Evolutionary conservation across 2,113 vertebrate species (phyloP), one percentile per base, ranked within the genome.

Genomic region (Chloroceryle aenea): DNA sequence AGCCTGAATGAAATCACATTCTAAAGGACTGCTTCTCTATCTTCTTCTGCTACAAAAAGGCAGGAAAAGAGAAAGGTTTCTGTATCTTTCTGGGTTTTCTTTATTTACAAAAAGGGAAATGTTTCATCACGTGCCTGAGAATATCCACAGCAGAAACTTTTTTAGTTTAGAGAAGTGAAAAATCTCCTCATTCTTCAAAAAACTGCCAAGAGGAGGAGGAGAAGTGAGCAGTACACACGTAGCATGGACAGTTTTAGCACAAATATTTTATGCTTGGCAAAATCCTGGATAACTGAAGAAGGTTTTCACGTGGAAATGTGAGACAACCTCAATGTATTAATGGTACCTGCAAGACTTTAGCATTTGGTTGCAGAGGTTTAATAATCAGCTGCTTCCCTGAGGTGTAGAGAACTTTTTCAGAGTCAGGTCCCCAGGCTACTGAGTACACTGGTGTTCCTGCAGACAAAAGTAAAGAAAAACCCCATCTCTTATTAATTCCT

Each of bases 351-450:
- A 99, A 90, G 85, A 99, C 91, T 98, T 99, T 99, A 40, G 99
- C 98, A 64, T 98, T 99, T 90, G 99, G 99, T 84, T 99, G 99
- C 68, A 99, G 98, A 90, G 99, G 99, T 96, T 99, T 99, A 92
- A 99, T 99, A 84, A 99, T 92, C 47, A 99, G 98, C 85, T 99
- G 99, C 93, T 98, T 98, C 81, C 99, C 99, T 90, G 98, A 98
- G 23, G 99, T 99, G 93, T 98, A 99, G 58, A 99, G 99, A 92
- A 99, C 98, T 95, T 99, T 99, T 97, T 99, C 99, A 6, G 99
- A 99, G 96, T 99, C 98, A 29, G 99, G 99, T 82, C 98, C 98
- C 99, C 99, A 99, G 14, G 98, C 98, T 34, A 99, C 99, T 6
- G 99, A 99, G 96, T 99, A 99, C 87, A 99, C 99, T 22, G 99